Percentiles rank a stretch among this genome's conserved stretches.
phyloP scores from a whole-genome alignment of 2,797 vertebrate species.

The Aplochiton taeniatus region DNA sequence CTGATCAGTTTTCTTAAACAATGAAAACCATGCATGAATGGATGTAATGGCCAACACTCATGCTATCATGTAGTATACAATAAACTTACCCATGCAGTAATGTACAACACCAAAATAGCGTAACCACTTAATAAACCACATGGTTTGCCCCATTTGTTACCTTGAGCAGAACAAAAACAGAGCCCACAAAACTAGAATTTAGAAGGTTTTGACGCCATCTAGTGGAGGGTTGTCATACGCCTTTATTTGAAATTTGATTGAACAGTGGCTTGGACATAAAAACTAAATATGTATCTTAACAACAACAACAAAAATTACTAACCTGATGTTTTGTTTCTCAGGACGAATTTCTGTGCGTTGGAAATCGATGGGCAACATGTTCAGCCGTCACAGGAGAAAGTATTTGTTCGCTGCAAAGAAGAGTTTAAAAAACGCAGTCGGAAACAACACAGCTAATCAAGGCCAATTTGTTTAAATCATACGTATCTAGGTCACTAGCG shows the following conservation, averaged over 20 bases:
- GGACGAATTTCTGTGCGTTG: constrained; percentile 84
- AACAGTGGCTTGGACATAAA: too few relatives aligned
- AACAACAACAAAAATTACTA: not conserved
- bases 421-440: constrained; percentile 31
- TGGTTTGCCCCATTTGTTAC: not conserved
- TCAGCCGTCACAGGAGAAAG: constrained; percentile 79
- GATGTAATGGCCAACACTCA: not conserved
- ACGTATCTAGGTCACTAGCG: too few relatives aligned
- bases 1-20: not conserved
- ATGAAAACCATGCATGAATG: not conserved
- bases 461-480: constrained; percentile 52
- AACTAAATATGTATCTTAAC: not conserved
- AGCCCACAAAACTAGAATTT: too few relatives aligned
- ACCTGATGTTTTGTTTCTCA: constrained; percentile 55
- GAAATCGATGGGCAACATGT: constrained; percentile 72
- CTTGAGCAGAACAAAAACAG: too few relatives aligned
- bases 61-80: not conserved
- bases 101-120: not conserved
- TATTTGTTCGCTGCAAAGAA: constrained; percentile 82
- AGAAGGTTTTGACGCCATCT: constrained; percentile 51
- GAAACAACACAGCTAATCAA: constrained; percentile 33
- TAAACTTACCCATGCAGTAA: constrained; percentile 3
- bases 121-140: not conserved
- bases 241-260: too few relatives aligned
- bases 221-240: constrained; percentile 38